Evolutionary conservation across 2,113 vertebrate species (phyloP).

Genomic region (Perognathus longimembris): DNA sequence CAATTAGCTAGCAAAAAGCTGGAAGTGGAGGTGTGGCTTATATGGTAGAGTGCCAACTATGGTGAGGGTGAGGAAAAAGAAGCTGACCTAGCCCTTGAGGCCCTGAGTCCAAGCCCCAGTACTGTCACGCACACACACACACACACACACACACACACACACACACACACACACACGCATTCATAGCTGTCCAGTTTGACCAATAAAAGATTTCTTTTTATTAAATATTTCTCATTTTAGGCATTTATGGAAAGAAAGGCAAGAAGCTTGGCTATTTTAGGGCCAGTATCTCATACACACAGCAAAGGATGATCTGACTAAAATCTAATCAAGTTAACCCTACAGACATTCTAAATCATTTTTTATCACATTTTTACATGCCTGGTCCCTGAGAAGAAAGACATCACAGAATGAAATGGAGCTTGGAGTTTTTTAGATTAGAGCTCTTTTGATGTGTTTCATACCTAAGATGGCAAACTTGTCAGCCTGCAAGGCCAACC

Average conservation of each 20-base stretch:
- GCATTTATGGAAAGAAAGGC: neutral
- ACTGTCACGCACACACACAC: too few relatives aligned
- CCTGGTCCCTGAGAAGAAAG: neutral
- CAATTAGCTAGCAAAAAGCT: too few relatives aligned
- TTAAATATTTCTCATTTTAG: constrained; percentile 6
- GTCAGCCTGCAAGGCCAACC: neutral
- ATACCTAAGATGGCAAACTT: neutral
- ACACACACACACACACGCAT: too few relatives aligned
- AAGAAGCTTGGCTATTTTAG: neutral
- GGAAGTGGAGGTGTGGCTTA: too few relatives aligned
- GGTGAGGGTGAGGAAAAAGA: too few relatives aligned
- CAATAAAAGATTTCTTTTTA: neutral
- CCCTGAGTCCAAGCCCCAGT: too few relatives aligned
- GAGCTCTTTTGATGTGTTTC: neutral
- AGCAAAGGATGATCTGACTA: neutral
- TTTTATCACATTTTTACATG: neutral
- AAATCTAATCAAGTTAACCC: neutral
- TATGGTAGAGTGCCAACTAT: too few relatives aligned
- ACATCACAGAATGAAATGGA: neutral
- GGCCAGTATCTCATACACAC: neutral
- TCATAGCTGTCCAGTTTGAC: neutral
- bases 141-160: too few relatives aligned
- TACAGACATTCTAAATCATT: neutral
- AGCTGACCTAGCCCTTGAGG: too few relatives aligned
- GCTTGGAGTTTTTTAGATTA: too few relatives aligned